Conservation (phyloP, 2,113 vertebrate species). For the Tichodroma muraria region DNA sequence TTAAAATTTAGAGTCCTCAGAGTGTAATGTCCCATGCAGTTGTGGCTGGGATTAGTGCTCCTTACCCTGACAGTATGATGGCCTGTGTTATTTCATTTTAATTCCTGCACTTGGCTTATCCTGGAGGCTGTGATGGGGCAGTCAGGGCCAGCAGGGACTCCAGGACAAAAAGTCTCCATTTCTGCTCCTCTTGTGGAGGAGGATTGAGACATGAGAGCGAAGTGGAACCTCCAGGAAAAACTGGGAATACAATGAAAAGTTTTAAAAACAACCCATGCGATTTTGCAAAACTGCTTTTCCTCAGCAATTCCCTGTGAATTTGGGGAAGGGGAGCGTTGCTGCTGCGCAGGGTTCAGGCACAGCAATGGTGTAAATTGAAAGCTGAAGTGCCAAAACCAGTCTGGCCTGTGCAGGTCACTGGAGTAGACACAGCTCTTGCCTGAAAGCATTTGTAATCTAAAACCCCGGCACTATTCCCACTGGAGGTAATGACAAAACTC, state of each 20-base stretch:
- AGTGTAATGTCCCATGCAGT: not conserved
- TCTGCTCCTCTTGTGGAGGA: not conserved
- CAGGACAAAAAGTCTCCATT: not conserved
- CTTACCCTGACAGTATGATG: not conserved
- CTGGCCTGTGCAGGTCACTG: constrained; percentile 42
- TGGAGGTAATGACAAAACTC: constrained; percentile 21
- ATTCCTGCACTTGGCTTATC: not conserved
- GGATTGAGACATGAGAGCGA: not conserved
- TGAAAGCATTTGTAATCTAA: constrained; percentile 52
- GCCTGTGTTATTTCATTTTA: not conserved
- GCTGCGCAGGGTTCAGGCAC: not conserved
- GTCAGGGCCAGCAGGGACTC: not conserved
- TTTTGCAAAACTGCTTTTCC: not conserved
- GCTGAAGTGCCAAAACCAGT: constrained; percentile 46
- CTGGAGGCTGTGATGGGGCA: not conserved
- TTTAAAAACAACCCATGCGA: not conserved
- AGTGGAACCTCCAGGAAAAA: not conserved
- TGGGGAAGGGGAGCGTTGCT: not conserved
- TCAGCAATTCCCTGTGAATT: not conserved
- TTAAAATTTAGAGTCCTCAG: not conserved
- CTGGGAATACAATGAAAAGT: not conserved
- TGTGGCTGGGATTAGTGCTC: not conserved
- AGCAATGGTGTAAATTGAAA: not conserved
- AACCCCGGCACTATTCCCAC: not conserved
- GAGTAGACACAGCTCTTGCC: constrained; percentile 12